Percentiles rank a stretch among this genome's conserved stretches.
These are phyloP conservation scores for Tolmerus cingulatus DNA, from an alignment of 2,888 invertebrate genomes.

Conservation along the genomic window DNA sequence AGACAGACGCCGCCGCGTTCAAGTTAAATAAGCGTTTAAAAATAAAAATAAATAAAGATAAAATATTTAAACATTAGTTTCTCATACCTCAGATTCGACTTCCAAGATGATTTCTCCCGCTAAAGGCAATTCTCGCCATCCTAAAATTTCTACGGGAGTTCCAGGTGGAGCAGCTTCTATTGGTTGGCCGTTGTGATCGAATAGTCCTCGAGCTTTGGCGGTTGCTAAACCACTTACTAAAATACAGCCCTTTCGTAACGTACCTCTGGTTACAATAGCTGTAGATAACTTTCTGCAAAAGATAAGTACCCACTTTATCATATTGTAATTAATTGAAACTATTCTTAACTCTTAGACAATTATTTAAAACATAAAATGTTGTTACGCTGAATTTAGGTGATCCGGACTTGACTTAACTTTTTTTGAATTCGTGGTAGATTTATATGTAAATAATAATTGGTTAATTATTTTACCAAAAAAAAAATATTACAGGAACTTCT, in stretches of 20 bases:
- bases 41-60: too few relatives aligned
- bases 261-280: slow-evolving; percentile 84
- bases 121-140: slow-evolving; percentile 89
- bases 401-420: too few relatives aligned
- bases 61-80: neutral
- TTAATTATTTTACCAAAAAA: too few relatives aligned
- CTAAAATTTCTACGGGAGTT: slow-evolving; percentile 84
- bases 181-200: slow-evolving; percentile 76
- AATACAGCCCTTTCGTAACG: slow-evolving; percentile 77
- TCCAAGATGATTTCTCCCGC: slow-evolving; percentile 90
- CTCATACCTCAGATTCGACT: slow-evolving; percentile 75
- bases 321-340: too few relatives aligned
- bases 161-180: slow-evolving; percentile 75
- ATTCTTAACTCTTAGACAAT: too few relatives aligned
- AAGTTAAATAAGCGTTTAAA: too few relatives aligned
- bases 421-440: too few relatives aligned
- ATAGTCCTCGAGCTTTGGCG: slow-evolving; percentile 84
- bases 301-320: neutral
- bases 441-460: too few relatives aligned
- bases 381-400: too few relatives aligned
- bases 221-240: slow-evolving; percentile 85
- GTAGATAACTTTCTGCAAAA: slow-evolving; percentile 81
- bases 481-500: too few relatives aligned
- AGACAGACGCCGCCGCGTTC: too few relatives aligned
- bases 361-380: too few relatives aligned